phyloP scores from a whole-genome alignment of 1,140 invertebrate species.

The Agrilus planipennis region DNA sequence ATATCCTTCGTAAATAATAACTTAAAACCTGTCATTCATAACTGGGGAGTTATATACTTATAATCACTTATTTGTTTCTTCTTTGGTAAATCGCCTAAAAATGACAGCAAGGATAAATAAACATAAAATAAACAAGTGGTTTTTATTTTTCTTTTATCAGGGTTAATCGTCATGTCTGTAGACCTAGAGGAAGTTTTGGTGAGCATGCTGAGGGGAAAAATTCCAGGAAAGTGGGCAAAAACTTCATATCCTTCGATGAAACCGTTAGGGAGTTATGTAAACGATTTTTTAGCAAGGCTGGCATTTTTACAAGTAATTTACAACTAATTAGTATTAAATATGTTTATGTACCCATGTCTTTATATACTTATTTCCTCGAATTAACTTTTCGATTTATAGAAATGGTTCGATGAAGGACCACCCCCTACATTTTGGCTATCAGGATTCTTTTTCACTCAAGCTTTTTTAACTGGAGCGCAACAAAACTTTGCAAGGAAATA shows the following conservation, averaged over 20 bases:
- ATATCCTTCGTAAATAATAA: too few relatives aligned
- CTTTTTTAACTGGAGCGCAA: conserved; percentile 85
- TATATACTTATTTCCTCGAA: too few relatives aligned
- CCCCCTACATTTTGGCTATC: conserved; percentile 83
- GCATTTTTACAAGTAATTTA: conserved; percentile 66
- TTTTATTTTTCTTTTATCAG: conserved; percentile 34
- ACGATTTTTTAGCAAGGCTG: conserved; percentile 73
- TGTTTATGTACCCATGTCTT: too few relatives aligned
- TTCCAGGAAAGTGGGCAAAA: conserved; percentile 71
- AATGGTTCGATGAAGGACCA: conserved; percentile 74
- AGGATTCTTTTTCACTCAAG: conserved; percentile 92
- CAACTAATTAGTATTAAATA: too few relatives aligned
- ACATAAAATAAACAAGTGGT: too few relatives aligned
- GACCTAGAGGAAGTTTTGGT: conserved; percentile 78
- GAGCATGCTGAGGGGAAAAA: conserved; percentile 71
- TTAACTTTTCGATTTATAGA: conserved; percentile 34
- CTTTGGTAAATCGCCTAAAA: too few relatives aligned
- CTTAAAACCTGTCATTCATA: too few relatives aligned
- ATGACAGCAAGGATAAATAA: too few relatives aligned
- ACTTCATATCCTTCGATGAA: conserved; percentile 90
- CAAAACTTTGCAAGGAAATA: conserved; percentile 91
- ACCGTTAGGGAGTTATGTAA: conserved; percentile 79
- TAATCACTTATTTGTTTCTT: too few relatives aligned
- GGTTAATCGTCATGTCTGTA: conserved; percentile 72
- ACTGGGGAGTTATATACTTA: too few relatives aligned